phyloP scores from a whole-genome alignment of 2,888 invertebrate species.

The Nebria brevicollis region DNA sequence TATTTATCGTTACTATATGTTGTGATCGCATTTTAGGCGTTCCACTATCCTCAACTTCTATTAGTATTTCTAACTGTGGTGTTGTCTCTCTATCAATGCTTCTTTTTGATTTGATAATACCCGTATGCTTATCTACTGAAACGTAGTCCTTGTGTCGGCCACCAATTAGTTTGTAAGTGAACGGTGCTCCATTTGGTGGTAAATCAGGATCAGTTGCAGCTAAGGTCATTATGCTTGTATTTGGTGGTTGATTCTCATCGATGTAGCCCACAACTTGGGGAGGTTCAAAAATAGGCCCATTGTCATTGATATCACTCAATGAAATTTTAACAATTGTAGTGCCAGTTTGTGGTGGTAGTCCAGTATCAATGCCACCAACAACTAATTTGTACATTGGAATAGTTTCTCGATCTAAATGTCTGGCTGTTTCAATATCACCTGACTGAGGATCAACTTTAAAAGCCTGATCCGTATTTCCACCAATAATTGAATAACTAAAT shows the following conservation, averaged over 20 bases:
- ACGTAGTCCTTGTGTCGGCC: conserved; percentile 82
- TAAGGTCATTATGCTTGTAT: conserved; percentile 85
- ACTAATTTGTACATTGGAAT: conserved; percentile 78
- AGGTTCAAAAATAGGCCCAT: conserved; percentile 85
- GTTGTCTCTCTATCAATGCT: conserved; percentile 85
- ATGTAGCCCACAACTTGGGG: conserved; percentile 79
- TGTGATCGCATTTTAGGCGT: conserved; percentile 84
- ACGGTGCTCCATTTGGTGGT: conserved; percentile 91
- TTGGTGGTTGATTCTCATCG: conserved; percentile 86
- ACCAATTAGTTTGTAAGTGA: conserved; percentile 81
- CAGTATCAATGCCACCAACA: conserved; percentile 89
- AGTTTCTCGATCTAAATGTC: conserved; percentile 83
- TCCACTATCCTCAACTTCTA: conserved; percentile 91
- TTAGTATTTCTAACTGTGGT: conserved; percentile 77
- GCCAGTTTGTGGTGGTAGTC: conserved; percentile 91
- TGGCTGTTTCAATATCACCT: conserved; percentile 83
- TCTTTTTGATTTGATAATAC: conserved; percentile 80
- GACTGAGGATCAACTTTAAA: conserved; percentile 89
- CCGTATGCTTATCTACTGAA: conserved; percentile 81
- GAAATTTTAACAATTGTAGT: conserved; percentile 84
- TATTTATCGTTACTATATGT: conserved; percentile 77
- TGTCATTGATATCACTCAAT: conserved; percentile 90
- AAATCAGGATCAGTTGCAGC: conserved; percentile 89
- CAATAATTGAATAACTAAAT: conserved; percentile 89
- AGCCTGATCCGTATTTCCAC: conserved; percentile 82